phyloP scores from a whole-genome alignment of 2,888 invertebrate species.

The Phrixothrix hirtus region DNA sequence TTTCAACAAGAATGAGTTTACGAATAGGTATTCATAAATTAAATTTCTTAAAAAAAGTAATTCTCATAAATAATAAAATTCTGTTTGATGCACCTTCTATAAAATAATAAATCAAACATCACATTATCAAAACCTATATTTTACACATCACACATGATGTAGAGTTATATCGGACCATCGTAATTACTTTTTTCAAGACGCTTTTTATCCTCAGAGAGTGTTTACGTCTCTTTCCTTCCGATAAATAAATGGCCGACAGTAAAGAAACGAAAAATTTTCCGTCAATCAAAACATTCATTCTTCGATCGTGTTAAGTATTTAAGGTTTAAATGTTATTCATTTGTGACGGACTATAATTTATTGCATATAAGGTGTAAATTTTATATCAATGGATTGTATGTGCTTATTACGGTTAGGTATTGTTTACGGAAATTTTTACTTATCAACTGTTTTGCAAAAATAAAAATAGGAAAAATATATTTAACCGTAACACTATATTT shows the following conservation, averaged over 20 bases:
- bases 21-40: constrained; percentile 16
- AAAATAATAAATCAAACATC: constrained; percentile 47
- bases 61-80: constrained; percentile 32
- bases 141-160: constrained; percentile 53
- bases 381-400: constrained; percentile 41
- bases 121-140: constrained; percentile 45
- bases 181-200: constrained; percentile 42
- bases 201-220: constrained; percentile 27
- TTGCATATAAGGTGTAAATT: constrained; percentile 48
- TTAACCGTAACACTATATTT: too few relatives aligned
- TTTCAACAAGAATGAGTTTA: constrained; percentile 15
- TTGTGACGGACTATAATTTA: constrained; percentile 41
- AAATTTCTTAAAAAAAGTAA: constrained; percentile 16
- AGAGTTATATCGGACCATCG: constrained; percentile 49
- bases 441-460: too few relatives aligned
- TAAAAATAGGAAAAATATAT: too few relatives aligned
- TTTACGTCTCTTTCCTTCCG: constrained; percentile 22
- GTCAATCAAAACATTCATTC: constrained; percentile 9
- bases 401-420: too few relatives aligned
- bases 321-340: constrained; percentile 19
- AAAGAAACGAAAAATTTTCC: constrained; percentile 8
- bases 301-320: constrained; percentile 25
- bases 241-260: neutral
- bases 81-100: constrained; percentile 39
- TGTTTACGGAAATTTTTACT: too few relatives aligned